These are phyloP conservation scores for Sarcophaga peregrina DNA, from an alignment of 1,140 invertebrate genomes.

Conservation along the genomic window DNA sequence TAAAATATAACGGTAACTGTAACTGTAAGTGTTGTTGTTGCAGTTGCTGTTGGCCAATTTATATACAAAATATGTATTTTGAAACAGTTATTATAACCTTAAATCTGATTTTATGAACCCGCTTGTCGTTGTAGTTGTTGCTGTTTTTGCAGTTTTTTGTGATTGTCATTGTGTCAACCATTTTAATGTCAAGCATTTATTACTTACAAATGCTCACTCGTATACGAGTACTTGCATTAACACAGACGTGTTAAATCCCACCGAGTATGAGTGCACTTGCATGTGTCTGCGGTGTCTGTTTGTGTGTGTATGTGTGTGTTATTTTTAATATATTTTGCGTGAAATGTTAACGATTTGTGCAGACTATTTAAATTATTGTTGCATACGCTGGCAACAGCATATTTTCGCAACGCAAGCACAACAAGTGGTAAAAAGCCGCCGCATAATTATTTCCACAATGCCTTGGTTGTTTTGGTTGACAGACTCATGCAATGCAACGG, in stretches of 20 bases:
- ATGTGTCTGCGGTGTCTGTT: background rate
- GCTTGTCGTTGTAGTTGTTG: no score
- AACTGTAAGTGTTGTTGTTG: no score
- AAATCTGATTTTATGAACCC: constrained; percentile 7
- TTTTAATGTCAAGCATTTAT: constrained; percentile 1
- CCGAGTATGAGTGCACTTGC: no score
- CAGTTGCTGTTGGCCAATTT: no score
- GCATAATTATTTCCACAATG: constrained; percentile 18
- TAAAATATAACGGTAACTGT: no score
- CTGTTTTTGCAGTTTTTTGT: no score
- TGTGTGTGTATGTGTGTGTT: background rate
- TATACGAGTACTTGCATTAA: no score
- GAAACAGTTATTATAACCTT: constrained; percentile 5
- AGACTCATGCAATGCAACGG: no score
- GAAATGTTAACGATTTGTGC: constrained; percentile 20
- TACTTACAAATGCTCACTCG: no score
- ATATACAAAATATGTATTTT: no score
- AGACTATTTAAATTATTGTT: constrained; percentile 25
- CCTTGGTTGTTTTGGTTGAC: background rate
- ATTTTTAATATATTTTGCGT: constrained; percentile 11
- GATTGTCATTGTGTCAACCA: background rate
- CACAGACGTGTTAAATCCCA: no score
- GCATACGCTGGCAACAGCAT: background rate
- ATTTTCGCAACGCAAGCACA: background rate
- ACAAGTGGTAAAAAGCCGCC: constrained; percentile 1